These are phyloP conservation scores for Nautilus pompilius DNA, from an alignment of 1,140 invertebrate species.

Conservation along the genomic window DNA sequence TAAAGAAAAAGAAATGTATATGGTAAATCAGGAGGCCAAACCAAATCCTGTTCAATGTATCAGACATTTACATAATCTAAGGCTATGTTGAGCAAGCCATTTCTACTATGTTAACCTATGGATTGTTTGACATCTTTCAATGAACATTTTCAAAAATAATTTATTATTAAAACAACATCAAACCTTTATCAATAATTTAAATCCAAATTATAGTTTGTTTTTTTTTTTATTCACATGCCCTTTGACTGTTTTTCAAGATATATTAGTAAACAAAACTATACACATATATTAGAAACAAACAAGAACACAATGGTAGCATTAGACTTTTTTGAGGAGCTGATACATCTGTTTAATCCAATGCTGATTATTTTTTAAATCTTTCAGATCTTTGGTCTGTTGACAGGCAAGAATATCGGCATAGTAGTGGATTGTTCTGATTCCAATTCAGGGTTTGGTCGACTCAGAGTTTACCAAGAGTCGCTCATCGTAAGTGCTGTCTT, in stretches of 20 bases:
- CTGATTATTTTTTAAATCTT: slow-evolving; percentile 1
- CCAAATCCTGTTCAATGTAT: no score
- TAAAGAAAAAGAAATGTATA: no score
- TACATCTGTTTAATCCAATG: background rate
- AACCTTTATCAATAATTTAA: no score
- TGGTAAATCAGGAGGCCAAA: no score
- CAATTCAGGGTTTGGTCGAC: slow-evolving; percentile 50
- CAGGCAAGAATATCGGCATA: slow-evolving; percentile 45
- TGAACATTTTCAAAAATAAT: no score
- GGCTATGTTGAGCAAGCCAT: no score
- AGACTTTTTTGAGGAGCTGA: background rate
- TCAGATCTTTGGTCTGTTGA: slow-evolving; percentile 52
- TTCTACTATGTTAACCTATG: no score
- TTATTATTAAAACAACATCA: no score
- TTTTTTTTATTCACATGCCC: background rate
- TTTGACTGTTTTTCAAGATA: background rate
- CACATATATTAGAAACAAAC: background rate
- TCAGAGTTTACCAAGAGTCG: slow-evolving; percentile 47
- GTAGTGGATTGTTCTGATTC: slow-evolving; percentile 51
- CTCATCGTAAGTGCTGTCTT: slow-evolving; percentile 44
- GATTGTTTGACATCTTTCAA: no score
- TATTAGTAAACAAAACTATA: background rate
- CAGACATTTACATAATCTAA: no score
- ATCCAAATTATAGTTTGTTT: no score
- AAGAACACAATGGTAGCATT: no score